A percentile compares a stretch with the other conserved stretches of the same genome.
Evolutionary conservation across 2,888 invertebrate genomes (phyloP).

Genomic region (Acleris literana): DNA sequence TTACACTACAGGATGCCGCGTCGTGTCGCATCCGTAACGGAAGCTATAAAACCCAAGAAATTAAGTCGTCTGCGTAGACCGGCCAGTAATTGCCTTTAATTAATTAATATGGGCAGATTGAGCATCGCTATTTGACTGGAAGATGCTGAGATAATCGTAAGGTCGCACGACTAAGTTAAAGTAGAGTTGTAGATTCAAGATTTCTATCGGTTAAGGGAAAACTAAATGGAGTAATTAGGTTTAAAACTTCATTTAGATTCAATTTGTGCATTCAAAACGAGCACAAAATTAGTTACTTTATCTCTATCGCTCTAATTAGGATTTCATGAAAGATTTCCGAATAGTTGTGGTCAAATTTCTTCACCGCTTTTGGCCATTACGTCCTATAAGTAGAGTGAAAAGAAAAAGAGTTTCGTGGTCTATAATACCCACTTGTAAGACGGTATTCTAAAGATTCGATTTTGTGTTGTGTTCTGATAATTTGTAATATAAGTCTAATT

Average conservation of each 20-base stretch:
- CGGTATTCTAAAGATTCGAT: too few species aligned
- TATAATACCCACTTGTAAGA: too few species aligned
- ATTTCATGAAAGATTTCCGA: too few species aligned
- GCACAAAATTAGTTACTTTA: too few species aligned
- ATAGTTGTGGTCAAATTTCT: too few species aligned
- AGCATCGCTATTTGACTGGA: conserved; percentile 38
- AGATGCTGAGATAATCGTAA: conserved; percentile 30
- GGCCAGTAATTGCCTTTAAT: conserved; percentile 35
- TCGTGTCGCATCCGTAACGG: conserved; percentile 47
- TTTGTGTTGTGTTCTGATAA: too few species aligned
- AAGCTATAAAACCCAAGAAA: conserved; percentile 47
- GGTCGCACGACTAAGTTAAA: conserved; percentile 31
- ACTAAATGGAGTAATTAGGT: background rate
- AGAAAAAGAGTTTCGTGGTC: too few species aligned
- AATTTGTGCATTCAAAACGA: too few species aligned
- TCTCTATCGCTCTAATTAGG: too few species aligned
- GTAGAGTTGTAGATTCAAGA: conserved; percentile 14
- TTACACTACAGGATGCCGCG: conserved; percentile 15
- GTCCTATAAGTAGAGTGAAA: too few species aligned
- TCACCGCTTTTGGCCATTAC: too few species aligned
- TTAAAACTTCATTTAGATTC: background rate
- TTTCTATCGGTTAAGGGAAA: conserved; percentile 16
- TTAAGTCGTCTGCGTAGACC: conserved; percentile 50
- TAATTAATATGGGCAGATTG: conserved; percentile 51
- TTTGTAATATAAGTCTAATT: too few species aligned